Evolutionary conservation across 2,797 vertebrate species (phyloP).

Genomic region (Ciconia nigra): DNA sequence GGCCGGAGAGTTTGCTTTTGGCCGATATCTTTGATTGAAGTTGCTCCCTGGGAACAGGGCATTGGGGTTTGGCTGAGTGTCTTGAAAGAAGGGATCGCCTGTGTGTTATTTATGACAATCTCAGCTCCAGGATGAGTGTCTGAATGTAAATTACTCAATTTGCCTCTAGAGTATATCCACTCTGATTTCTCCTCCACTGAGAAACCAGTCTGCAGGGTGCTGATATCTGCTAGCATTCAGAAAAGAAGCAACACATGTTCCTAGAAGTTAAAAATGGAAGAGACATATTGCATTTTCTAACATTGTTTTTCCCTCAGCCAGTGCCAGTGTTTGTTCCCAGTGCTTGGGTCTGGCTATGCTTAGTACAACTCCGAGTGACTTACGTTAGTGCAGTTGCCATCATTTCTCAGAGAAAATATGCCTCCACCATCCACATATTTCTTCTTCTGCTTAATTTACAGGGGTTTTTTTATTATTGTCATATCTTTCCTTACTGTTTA

Average conservation of each 20-base stretch:
- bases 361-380: neutral
- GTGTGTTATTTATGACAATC: slow-evolving; percentile 36
- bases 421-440: neutral
- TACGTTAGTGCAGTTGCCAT: neutral
- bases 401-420: neutral
- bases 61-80: neutral
- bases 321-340: neutral
- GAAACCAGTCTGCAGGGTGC: slow-evolving; percentile 47
- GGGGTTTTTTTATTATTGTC: neutral
- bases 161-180: slow-evolving; percentile 49
- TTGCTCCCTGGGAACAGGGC: slow-evolving; percentile 22
- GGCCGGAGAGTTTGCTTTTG: slow-evolving; percentile 1
- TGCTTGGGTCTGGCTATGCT: neutral
- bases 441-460: neutral
- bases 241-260: slow-evolving; percentile 47
- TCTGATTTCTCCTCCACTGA: slow-evolving; percentile 34
- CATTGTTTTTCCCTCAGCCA: slow-evolving; percentile 14
- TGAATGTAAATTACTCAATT: slow-evolving; percentile 64
- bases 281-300: slow-evolving; percentile 42
- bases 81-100: slow-evolving; percentile 22
- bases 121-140: slow-evolving; percentile 33
- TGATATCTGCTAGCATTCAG: slow-evolving; percentile 58
- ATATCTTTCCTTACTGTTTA: neutral
- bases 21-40: slow-evolving; percentile 33
- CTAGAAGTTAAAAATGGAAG: slow-evolving; percentile 57